Evolutionary conservation across 2,888 invertebrate species (phyloP).

Genomic region (Rapana venosa): DNA sequence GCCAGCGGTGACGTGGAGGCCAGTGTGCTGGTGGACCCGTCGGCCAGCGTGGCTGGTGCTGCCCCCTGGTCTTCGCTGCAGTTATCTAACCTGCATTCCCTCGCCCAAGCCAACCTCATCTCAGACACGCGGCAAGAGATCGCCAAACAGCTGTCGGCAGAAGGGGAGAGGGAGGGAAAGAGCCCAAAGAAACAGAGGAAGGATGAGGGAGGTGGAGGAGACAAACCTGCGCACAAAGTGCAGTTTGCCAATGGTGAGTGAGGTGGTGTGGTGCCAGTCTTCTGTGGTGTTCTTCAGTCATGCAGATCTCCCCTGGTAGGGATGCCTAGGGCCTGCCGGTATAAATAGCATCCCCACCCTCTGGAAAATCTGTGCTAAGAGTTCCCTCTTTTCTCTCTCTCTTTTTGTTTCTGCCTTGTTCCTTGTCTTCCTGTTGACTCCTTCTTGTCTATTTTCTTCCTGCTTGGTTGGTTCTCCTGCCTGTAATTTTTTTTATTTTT

Average conservation of each 20-base stretch:
- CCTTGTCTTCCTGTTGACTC: no score
- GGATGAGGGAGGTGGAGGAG: background rate
- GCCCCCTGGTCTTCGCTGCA: constrained; percentile 31
- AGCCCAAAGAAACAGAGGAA: background rate
- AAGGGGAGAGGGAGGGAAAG: constrained; percentile 7
- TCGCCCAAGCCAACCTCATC: constrained; percentile 67
- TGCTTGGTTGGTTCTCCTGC: no score
- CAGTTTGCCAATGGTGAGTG: constrained; percentile 32
- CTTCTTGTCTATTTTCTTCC: no score
- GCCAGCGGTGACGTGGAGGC: constrained; percentile 56
- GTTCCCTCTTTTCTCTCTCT: no score
- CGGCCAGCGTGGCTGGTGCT: constrained; percentile 5
- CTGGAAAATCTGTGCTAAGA: no score
- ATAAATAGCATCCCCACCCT: no score
- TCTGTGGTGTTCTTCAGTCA: no score
- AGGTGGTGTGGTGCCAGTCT: background rate
- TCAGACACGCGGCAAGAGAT: constrained; percentile 67
- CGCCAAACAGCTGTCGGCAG: constrained; percentile 57
- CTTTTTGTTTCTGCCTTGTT: no score
- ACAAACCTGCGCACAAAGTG: background rate
- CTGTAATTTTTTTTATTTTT: no score
- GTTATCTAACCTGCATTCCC: constrained; percentile 52
- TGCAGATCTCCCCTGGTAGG: no score
- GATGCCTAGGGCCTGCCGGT: no score
- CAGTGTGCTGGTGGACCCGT: constrained; percentile 50